Percentiles rank a stretch among this genome's conserved stretches.
These are phyloP conservation scores for Melospiza melodia DNA, from an alignment of 2,113 vertebrate genomes.

Conservation along the genomic window DNA sequence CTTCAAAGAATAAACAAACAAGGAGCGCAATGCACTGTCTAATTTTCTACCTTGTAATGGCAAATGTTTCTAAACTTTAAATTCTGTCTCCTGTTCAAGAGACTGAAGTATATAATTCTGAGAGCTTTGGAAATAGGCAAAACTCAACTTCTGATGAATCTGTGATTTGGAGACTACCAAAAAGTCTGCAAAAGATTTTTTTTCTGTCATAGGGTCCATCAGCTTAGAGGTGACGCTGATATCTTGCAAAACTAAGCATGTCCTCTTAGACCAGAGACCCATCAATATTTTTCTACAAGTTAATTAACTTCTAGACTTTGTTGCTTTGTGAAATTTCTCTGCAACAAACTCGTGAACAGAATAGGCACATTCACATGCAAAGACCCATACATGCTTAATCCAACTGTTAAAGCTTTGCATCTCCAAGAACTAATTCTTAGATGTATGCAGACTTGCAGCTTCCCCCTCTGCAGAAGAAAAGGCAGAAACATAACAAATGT, in stretches of 20 bases:
- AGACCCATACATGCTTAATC: fast-evolving
- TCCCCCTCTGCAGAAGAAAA: neutral
- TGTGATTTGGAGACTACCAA: neutral
- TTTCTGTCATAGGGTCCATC: neutral
- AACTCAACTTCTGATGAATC: neutral
- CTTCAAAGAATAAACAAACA: neutral
- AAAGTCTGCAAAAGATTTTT: neutral
- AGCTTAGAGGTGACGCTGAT: neutral
- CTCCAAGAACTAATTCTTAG: neutral
- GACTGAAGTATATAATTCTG: neutral
- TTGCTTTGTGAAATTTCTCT: neutral
- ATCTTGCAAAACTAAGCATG: neutral
- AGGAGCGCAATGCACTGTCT: neutral
- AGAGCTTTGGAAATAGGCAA: neutral
- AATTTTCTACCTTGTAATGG: neutral
- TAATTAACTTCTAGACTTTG: neutral
- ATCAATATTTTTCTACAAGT: neutral
- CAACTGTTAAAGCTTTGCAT: neutral
- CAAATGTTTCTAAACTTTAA: neutral
- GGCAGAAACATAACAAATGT: neutral
- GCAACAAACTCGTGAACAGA: neutral
- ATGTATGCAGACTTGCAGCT: neutral
- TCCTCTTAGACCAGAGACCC: neutral
- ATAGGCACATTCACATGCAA: fast-evolving
- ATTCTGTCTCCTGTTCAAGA: neutral